Evolutionary conservation across 2,888 invertebrate genomes (phyloP).

Genomic region (Erebia palarica): DNA sequence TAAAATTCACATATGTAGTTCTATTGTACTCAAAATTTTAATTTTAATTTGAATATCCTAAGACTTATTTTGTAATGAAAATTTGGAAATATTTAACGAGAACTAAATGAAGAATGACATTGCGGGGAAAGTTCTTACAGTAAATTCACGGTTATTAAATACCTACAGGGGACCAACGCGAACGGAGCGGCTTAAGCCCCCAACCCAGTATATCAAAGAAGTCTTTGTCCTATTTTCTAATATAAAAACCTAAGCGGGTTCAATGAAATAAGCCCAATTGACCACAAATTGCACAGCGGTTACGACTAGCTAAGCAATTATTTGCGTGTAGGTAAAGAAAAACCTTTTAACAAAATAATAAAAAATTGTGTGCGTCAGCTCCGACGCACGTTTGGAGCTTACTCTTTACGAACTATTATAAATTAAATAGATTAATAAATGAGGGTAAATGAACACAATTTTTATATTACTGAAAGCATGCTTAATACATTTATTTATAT

Average conservation of each 20-base stretch:
- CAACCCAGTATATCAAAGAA: constrained; percentile 10
- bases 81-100: constrained; percentile 6
- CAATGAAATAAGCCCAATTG: constrained; percentile 17
- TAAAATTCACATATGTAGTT: too few species aligned
- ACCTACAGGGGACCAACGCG: constrained; percentile 3
- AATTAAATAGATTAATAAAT: too few species aligned
- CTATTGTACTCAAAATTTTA: too few species aligned
- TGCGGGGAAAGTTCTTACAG: constrained; percentile 2
- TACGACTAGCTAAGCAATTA: background rate
- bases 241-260: constrained; percentile 13
- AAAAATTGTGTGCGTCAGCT: background rate
- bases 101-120: constrained; percentile 11
- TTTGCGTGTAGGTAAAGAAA: background rate
- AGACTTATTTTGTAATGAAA: background rate
- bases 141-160: constrained; percentile 18
- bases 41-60: background rate
- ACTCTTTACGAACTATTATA: too few species aligned
- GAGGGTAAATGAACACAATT: too few species aligned
- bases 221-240: constrained; percentile 21
- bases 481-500: too few species aligned
- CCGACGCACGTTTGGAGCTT: background rate
- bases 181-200: constrained; percentile 17
- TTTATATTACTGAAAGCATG: too few species aligned
- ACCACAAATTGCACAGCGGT: constrained; percentile 12
- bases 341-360: background rate